Percentiles rank a stretch among this genome's conserved stretches.
Conservation (phyloP, 2,888 invertebrate genomes). For the Halictus quadricinctus region DNA sequence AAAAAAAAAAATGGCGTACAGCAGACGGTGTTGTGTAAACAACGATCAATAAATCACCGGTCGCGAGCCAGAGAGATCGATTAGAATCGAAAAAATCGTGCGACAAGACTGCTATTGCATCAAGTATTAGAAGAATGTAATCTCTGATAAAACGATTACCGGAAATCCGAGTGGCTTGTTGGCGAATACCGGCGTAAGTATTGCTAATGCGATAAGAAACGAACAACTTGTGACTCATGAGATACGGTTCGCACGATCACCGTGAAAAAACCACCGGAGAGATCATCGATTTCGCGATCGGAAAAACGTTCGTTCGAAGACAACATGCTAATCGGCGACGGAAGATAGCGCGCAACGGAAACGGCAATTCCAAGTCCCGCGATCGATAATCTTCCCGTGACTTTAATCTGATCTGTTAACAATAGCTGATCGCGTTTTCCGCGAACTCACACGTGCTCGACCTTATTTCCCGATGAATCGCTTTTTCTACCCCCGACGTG, state of each 20-base stretch:
- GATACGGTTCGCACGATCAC: not conserved
- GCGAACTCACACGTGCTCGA: not conserved
- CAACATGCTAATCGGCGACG: not conserved
- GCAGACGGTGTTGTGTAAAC: not conserved
- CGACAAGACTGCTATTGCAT: not conserved
- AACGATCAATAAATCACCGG: not conserved
- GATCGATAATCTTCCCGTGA: not conserved
- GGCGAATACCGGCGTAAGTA: not conserved
- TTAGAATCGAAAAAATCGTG: not conserved
- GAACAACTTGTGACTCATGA: not conserved
- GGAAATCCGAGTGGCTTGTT: not conserved
- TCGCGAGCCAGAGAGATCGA: not conserved
- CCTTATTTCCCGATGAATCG: not conserved
- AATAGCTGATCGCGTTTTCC: too few species aligned
- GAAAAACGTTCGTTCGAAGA: too few species aligned
- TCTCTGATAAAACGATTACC: not conserved
- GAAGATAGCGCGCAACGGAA: not conserved
- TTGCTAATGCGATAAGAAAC: not conserved
- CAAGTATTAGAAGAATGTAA: not conserved
- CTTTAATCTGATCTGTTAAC: not conserved
- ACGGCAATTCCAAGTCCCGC: not conserved
- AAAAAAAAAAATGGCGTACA: not conserved
- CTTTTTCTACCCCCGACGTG: not conserved
- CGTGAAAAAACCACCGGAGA: fast-evolving
- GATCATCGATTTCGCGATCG: not conserved